These are phyloP conservation scores for Zaprionus capensis DNA, from an alignment of 1,140 invertebrate genomes.

Conservation along the genomic window DNA sequence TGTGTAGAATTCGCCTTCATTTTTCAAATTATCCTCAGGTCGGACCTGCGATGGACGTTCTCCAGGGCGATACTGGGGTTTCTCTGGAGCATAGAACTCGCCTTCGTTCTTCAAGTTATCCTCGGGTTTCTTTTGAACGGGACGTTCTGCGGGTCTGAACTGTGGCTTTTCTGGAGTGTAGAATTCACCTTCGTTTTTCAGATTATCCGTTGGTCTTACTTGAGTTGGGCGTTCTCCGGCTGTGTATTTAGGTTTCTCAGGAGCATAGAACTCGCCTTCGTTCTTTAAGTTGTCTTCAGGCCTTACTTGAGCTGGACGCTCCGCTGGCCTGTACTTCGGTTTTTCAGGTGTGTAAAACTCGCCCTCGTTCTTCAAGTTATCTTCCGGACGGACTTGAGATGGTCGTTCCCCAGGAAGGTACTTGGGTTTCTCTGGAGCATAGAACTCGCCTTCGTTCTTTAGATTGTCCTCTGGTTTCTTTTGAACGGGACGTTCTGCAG, in stretches of 20 bases:
- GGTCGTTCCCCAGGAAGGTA: slow-evolving; percentile 84
- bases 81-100: slow-evolving; percentile 85
- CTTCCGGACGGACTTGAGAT: slow-evolving; percentile 84
- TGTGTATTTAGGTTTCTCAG: slow-evolving; percentile 81
- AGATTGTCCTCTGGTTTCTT: slow-evolving; percentile 85
- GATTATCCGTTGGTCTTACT: slow-evolving; percentile 85
- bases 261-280: slow-evolving; percentile 88
- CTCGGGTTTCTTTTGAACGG: slow-evolving; percentile 62
- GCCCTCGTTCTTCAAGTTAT: slow-evolving; percentile 84
- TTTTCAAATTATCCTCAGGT: slow-evolving; percentile 85
- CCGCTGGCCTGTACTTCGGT: slow-evolving; percentile 83
- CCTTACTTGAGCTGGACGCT: slow-evolving; percentile 82
- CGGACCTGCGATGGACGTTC: slow-evolving; percentile 83
- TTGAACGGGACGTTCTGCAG: slow-evolving; percentile 80
- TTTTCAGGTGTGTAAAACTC: slow-evolving; percentile 79
- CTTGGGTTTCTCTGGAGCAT: slow-evolving; percentile 83
- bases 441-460: slow-evolving; percentile 59
- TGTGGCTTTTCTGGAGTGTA: slow-evolving; percentile 20
- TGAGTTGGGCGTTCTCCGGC: slow-evolving; percentile 84
- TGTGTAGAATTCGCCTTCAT: slow-evolving; percentile 62
- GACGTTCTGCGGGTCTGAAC: slow-evolving; percentile 51
- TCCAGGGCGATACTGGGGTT: slow-evolving; percentile 80
- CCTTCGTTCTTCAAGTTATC: slow-evolving; percentile 84
- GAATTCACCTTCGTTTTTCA: slow-evolving; percentile 86
- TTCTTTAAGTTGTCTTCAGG: slow-evolving; percentile 85